Conservation (phyloP, 2,888 invertebrate genomes). For the Ophion obscuratus region DNA sequence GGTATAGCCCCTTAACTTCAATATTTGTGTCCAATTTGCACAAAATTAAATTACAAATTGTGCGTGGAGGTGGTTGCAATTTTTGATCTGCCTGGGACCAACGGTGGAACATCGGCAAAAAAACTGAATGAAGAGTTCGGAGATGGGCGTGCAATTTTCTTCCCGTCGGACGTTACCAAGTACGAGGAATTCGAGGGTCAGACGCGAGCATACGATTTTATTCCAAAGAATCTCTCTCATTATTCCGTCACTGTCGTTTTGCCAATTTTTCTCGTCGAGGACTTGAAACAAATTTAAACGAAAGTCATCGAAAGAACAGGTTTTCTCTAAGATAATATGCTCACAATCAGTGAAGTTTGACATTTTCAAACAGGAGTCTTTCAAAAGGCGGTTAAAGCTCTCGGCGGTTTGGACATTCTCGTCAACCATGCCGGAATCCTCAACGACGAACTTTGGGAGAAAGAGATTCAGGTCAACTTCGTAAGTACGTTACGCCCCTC, state of each 20-base stretch:
- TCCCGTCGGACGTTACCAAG: slow-evolving; percentile 85
- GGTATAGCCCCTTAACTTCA: too few species aligned
- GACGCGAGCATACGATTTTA: neutral
- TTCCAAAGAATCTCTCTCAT: neutral
- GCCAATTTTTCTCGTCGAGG: too few species aligned
- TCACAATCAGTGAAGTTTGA: neutral
- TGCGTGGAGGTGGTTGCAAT: slow-evolving; percentile 78
- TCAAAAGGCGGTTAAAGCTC: slow-evolving; percentile 82
- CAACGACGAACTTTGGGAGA: slow-evolving; percentile 77
- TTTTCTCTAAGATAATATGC: too few species aligned
- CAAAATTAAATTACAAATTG: neutral
- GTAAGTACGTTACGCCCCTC: slow-evolving; percentile 70
- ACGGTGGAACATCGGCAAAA: slow-evolving; percentile 83
- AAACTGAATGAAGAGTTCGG: slow-evolving; percentile 84
- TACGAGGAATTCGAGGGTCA: slow-evolving; percentile 83
- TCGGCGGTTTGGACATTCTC: slow-evolving; percentile 85
- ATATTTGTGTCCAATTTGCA: too few species aligned
- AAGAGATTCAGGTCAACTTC: slow-evolving; percentile 78
- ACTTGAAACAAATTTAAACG: too few species aligned
- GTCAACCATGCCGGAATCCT: slow-evolving; percentile 82
- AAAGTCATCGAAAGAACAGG: too few species aligned
- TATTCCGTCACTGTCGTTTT: too few species aligned
- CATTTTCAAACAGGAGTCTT: slow-evolving; percentile 81
- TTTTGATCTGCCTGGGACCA: slow-evolving; percentile 81
- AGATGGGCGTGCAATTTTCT: slow-evolving; percentile 83